A percentile compares a stretch with the other conserved stretches of the same genome.
Evolutionary conservation across 2,113 vertebrate species (phyloP).

Genomic region (Alouatta palliata): DNA sequence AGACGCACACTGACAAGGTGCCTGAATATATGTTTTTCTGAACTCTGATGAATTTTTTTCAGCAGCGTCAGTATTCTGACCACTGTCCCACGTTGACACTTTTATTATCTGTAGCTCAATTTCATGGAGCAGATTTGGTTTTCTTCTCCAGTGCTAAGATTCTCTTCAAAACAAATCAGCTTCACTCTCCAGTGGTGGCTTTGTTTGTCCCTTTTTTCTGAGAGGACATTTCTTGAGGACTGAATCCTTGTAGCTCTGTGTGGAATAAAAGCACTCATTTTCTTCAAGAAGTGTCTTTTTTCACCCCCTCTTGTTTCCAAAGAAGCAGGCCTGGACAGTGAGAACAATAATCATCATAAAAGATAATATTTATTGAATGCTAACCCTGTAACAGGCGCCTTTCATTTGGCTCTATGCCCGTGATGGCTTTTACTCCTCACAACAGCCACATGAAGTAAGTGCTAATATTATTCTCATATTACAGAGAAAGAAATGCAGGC

Average conservation of each 20-base stretch:
- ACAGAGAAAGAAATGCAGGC: background rate
- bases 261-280: conserved; percentile 46
- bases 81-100: conserved; percentile 41
- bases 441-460: background rate
- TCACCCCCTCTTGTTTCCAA: conserved; percentile 19
- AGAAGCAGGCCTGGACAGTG: background rate
- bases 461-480: background rate
- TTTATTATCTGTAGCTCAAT: conserved; percentile 65
- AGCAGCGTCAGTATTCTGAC: conserved; percentile 45
- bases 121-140: conserved; percentile 74
- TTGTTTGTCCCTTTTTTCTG: conserved; percentile 39
- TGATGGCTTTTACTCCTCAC: background rate
- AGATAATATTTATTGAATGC: conserved; percentile 42
- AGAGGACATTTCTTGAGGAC: conserved; percentile 14
- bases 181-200: background rate
- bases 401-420: background rate
- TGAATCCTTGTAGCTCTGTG: background rate
- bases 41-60: conserved; percentile 24
- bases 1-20: conserved; percentile 49
- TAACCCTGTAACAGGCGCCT: background rate
- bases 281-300: conserved; percentile 8
- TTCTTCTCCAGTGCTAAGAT: conserved; percentile 79
- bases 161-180: conserved; percentile 68
- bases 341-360: background rate
- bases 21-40: conserved; percentile 57